Evolutionary conservation across 2,888 invertebrate genomes (phyloP).

Genomic region (Nasonia oneida): DNA sequence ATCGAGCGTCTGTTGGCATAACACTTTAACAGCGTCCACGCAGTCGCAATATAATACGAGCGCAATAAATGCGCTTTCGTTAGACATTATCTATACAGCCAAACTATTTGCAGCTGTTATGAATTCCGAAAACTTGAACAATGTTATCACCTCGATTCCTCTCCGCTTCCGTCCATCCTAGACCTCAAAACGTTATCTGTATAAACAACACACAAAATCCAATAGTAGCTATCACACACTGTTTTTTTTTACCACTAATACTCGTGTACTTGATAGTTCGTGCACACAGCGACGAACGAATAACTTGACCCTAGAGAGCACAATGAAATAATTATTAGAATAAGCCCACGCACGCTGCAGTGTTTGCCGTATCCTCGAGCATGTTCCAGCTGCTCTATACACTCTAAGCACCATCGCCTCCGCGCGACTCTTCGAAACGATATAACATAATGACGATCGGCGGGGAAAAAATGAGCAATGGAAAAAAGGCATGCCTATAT

Average conservation of each 20-base stretch:
- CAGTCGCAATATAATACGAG: not conserved
- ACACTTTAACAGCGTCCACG: not conserved
- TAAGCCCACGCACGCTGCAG: not conserved
- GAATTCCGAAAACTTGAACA: not conserved
- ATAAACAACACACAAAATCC: too few species aligned
- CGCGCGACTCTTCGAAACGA: not conserved
- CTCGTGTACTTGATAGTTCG: too few species aligned
- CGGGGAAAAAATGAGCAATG: not conserved
- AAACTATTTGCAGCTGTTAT: not conserved
- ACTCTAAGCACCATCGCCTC: not conserved
- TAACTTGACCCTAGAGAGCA: not conserved
- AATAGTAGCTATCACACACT: too few species aligned
- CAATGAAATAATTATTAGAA: not conserved
- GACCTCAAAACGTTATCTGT: not conserved
- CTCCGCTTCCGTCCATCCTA: not conserved
- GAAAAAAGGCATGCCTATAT: not conserved
- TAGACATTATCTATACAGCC: not conserved
- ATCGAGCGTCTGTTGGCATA: not conserved
- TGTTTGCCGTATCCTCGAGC: not conserved
- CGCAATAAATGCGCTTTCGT: not conserved
- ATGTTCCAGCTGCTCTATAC: not conserved
- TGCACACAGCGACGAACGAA: not conserved
- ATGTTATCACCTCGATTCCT: not conserved
- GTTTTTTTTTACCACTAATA: too few species aligned
- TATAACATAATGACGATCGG: not conserved